phyloP scores from a whole-genome alignment of 2,797 vertebrate genomes.

The Decapterus maruadsi region DNA sequence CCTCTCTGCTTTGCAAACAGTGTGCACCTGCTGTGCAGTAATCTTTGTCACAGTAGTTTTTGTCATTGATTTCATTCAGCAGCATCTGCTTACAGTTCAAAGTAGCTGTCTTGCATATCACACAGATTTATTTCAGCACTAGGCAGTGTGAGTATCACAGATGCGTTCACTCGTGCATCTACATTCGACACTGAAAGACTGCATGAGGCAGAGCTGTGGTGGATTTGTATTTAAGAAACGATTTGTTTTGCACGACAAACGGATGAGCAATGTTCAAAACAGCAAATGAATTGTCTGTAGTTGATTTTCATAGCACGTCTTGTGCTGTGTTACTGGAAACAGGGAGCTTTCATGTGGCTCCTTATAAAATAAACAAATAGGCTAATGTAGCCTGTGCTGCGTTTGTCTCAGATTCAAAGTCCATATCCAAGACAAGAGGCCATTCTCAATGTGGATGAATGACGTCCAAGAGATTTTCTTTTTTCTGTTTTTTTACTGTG shows the following conservation, averaged over 20 bases:
- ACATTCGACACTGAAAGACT: conserved; percentile 38
- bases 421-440: conserved; percentile 27
- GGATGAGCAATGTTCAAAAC: conserved; percentile 51
- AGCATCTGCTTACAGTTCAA: background rate
- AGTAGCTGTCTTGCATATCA: background rate
- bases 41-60: background rate
- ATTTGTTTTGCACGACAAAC: conserved; percentile 55
- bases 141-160: conserved; percentile 36
- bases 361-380: conserved; percentile 62
- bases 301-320: conserved; percentile 45
- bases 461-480: background rate
- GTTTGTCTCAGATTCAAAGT: conserved; percentile 57
- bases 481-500: background rate
- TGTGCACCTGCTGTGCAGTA: conserved; percentile 23
- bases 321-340: conserved; percentile 61
- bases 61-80: background rate
- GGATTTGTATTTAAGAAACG: conserved; percentile 47
- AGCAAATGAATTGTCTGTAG: conserved; percentile 47
- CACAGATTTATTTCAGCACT: conserved; percentile 25
- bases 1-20: background rate
- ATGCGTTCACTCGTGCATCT: conserved; percentile 37
- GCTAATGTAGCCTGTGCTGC: conserved; percentile 39
- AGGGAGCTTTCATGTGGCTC: conserved; percentile 61
- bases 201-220: conserved; percentile 32
- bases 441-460: conserved; percentile 30